phyloP scores from a whole-genome alignment of 2,888 invertebrate species.

The Sipha maydis region DNA sequence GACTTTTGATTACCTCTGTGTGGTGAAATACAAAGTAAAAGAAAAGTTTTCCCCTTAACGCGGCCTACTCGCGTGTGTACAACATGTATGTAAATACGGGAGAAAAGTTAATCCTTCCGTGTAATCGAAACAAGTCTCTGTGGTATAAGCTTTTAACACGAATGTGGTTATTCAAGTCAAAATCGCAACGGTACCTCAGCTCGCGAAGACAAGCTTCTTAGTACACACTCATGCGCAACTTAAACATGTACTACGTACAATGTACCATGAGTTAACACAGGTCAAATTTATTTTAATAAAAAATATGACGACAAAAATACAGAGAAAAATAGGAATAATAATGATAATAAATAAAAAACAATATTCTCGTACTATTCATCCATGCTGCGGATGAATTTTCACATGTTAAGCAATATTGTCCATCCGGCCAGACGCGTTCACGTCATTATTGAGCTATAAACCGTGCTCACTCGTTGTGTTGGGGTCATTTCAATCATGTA shows the following conservation, averaged over 20 bases:
- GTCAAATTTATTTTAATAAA: no score
- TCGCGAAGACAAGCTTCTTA: no score
- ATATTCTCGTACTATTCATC: no score
- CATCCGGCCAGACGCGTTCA: not conserved
- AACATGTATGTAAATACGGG: not conserved
- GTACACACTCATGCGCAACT: no score
- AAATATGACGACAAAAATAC: no score
- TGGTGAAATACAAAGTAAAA: not conserved
- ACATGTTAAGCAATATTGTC: no score
- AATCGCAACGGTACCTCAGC: no score
- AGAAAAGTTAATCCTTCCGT: not conserved
- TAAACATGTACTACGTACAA: no score
- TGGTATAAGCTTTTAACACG: not conserved
- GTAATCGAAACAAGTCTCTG: not conserved
- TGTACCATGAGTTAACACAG: no score
- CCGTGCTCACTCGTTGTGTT: not conserved
- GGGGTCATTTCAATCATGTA: not conserved
- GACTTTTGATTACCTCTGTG: not conserved
- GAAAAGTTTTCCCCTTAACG: not conserved
- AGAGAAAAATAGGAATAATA: no score
- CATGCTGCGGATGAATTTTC: no score
- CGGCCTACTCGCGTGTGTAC: not conserved
- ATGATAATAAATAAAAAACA: no score
- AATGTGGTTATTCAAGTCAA: not conserved
- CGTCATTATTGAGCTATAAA: not conserved